Base-by-base conservation (phyloP, 2,113 vertebrate species). In the Cyprinodon variegatus region DNA sequence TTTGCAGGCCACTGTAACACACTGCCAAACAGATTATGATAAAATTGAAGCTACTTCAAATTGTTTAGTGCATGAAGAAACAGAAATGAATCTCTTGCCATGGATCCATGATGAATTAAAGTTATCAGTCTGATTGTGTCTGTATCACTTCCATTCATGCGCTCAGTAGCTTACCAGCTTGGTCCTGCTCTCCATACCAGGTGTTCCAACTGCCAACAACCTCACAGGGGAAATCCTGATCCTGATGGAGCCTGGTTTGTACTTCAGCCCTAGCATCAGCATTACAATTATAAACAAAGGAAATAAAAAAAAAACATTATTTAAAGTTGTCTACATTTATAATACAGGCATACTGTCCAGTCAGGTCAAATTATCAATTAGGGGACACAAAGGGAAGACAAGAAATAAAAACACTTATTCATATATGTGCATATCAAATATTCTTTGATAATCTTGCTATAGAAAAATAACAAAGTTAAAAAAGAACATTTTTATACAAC, bases 121-220 rank as follows among this genome's bases (percentile, higher is more conserved):
- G 39, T 43, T 45, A 53, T 65, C 13, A 22, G 15, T n/a, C 6
- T 61, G 39, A 9, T 15, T 22, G 50, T 4, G 61, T 11, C 41
- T 41, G 22, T 9, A n/a, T 65, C 9, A 3, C n/a, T 50, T 22
- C 29, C 46, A 17, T 68, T 29, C 11, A 7, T 0, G 13, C 40
- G 11, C 61, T 6, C 38, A 12, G 3, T 20, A 66, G 46, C 87
- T 81, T 85, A 99, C 98, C 98, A 79, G 97, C 96, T 89, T 99
- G 98, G 91, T 99, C 97, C 89, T 99, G 97, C 39, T 99, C 97
- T 38, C 97, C 98, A 0, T 98, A 99, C 97, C 96, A 99, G 0
- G 96, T 98, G 69, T 97, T 99, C 98, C 98, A 99, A 93, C 97
- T 99, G 38, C 98, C 98, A 37, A 98, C 95, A 12, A 98, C 92